Conservation (phyloP, 2,113 vertebrate species). For the Larimichthys crocea region DNA sequence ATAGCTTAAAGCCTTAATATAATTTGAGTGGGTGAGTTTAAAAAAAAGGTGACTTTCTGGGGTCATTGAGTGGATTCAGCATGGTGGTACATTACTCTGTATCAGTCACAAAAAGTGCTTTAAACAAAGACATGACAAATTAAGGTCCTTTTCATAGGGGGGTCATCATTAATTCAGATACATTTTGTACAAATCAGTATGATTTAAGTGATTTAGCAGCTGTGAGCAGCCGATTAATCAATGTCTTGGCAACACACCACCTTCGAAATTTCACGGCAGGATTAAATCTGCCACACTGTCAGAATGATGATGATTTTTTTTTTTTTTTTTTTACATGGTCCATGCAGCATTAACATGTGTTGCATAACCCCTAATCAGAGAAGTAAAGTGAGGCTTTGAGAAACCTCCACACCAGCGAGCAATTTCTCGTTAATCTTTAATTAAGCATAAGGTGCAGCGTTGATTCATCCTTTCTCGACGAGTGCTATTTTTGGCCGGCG, state of each 20-base stretch:
- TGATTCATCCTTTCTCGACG: constrained; percentile 74
- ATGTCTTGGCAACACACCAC: background rate
- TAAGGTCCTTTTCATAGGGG: background rate
- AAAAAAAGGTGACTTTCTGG: background rate
- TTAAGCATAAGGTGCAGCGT: constrained; percentile 80
- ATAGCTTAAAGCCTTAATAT: too few relatives aligned
- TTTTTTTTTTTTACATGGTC: constrained; percentile 71
- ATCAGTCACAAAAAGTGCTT: constrained; percentile 4
- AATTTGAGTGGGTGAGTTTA: too few relatives aligned
- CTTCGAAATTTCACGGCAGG: constrained; percentile 45
- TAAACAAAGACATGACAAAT: constrained; percentile 26
- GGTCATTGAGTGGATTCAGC: background rate
- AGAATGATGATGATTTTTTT: constrained; percentile 15
- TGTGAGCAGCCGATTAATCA: constrained; percentile 47
- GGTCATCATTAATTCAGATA: constrained; percentile 54
- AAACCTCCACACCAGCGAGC: constrained; percentile 67
- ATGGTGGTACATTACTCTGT: background rate
- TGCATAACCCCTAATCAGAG: constrained; percentile 80
- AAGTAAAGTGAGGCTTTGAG: constrained; percentile 75
- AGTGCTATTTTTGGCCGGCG: constrained; percentile 76
- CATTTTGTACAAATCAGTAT: constrained; percentile 50
- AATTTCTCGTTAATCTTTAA: constrained; percentile 84
- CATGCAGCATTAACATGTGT: constrained; percentile 82
- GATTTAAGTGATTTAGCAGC: constrained; percentile 51
- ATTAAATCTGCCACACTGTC: constrained; percentile 63